Evolutionary conservation across 1,140 invertebrate species (phyloP), one percentile per base, ranked within the genome.

Genomic region (Globodera rostochiensis): DNA sequence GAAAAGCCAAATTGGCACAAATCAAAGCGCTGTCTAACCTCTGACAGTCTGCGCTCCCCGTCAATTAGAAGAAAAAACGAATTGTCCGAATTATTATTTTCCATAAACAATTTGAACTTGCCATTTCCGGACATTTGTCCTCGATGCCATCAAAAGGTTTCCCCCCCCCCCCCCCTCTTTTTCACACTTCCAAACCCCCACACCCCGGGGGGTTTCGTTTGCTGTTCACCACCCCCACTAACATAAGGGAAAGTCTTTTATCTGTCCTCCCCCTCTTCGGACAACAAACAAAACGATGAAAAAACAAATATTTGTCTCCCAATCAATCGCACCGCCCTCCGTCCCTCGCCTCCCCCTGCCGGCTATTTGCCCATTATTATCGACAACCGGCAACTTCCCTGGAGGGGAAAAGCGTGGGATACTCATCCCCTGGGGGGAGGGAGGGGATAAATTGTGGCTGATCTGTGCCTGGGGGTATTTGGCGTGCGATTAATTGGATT

Each of bases 231-330:
- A 1, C n/a, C 9, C 69, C 6, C 57, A 7, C 57, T 15, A 60
- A 60, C 57, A 60, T 15, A 60, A 5, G 15, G 11, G 19, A 60
- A 60, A 60, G 57, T 60, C 57, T 71, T 47, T 71, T 71, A 71
- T 71, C 69, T 36, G 9, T 21, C 67, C 7, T 6, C 67, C 4
- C 69, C 69, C 25, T 21, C 25, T 45, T 71, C 69, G n/a, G 69
- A 71, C 69, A 71, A 71, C 69, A 71, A 71, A 71, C 69, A 71
- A 71, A 71, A 71, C 9, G 25, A 45, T 71, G 69, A 47, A 47
- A 71, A 71, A 71, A 71, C 69, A 71, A 71, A 71, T 71, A 71
- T 71, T 71, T 71, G 69, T 71, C 25, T 19, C 46, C 13, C 69
- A 71, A 71, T 71, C 69, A 71, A 71, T 71, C 25, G 69, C 5